These are phyloP conservation scores for Vulpes ferrilata DNA, from an alignment of 2,113 vertebrate genomes.

Conservation along the genomic window DNA sequence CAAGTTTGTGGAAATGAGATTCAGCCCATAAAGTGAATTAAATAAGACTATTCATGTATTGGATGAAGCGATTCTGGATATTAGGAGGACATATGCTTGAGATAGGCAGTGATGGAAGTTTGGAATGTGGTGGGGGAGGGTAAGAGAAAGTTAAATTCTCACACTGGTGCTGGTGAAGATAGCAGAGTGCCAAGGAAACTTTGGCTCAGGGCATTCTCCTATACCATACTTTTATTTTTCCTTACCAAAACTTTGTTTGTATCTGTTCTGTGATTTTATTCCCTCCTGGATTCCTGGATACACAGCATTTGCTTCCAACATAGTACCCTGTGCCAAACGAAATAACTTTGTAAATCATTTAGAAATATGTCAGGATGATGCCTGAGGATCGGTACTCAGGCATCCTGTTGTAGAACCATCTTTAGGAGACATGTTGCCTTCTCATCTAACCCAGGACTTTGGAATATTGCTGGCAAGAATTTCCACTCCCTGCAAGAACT, in stretches of 20 bases:
- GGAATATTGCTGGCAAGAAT: neutral
- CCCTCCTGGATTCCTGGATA: neutral
- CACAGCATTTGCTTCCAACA: neutral
- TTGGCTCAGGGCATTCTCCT: neutral
- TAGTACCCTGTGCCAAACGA: neutral
- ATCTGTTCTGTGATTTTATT: neutral
- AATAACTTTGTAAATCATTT: neutral
- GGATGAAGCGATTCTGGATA: neutral
- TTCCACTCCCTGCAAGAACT: neutral
- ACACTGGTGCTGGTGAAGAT: neutral
- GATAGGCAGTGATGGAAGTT: neutral
- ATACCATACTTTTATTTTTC: neutral
- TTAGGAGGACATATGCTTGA: neutral
- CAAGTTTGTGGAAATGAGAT: neutral
- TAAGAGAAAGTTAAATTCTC: neutral
- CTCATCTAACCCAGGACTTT: neutral
- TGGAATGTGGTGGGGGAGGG: neutral
- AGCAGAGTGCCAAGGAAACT: neutral
- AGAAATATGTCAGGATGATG: neutral
- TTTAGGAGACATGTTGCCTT: neutral
- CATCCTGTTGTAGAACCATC: neutral
- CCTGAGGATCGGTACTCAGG: rapidly evolving
- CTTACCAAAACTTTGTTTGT: neutral
- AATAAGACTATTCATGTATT: neutral
- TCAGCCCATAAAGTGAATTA: neutral